phyloP scores from a whole-genome alignment of 2,113 vertebrate species.

The Myrmophylax atrothorax region DNA sequence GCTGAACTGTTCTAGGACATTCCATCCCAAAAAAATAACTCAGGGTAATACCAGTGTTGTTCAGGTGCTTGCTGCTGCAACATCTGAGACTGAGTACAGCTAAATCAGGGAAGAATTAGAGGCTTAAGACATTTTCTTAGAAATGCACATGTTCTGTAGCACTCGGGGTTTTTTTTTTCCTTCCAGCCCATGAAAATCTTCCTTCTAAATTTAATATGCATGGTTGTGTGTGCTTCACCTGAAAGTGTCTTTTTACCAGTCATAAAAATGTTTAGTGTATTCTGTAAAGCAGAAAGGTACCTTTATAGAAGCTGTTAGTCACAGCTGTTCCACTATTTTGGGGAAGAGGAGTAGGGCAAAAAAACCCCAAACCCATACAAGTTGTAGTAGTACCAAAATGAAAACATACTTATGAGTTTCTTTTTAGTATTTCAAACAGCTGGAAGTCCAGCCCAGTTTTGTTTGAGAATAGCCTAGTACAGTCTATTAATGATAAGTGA shows the following conservation, averaged over 20 bases:
- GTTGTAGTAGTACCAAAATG: not conserved
- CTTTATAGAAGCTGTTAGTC: not conserved
- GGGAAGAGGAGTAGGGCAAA: not conserved
- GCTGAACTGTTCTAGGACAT: not conserved
- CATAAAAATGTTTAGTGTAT: not conserved
- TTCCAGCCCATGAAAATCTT: not conserved
- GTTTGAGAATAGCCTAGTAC: not conserved
- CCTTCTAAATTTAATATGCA: not conserved
- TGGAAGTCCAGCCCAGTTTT: not conserved
- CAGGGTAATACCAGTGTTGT: fast-evolving
- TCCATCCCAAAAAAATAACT: not conserved
- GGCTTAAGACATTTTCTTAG: not conserved
- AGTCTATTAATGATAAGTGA: not conserved
- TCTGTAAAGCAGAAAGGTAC: not conserved
- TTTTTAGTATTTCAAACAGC: not conserved
- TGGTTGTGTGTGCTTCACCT: not conserved
- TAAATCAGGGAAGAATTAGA: not conserved
- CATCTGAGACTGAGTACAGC: not conserved
- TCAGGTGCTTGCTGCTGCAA: not conserved
- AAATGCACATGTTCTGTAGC: fast-evolving
- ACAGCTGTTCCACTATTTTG: not conserved
- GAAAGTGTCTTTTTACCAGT: not conserved
- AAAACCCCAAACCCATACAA: not conserved
- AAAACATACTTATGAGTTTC: not conserved
- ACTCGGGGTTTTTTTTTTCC: fast-evolving